Base-by-base conservation (phyloP, 2,113 vertebrate species). In the Pelecanoides urinatrix region DNA sequence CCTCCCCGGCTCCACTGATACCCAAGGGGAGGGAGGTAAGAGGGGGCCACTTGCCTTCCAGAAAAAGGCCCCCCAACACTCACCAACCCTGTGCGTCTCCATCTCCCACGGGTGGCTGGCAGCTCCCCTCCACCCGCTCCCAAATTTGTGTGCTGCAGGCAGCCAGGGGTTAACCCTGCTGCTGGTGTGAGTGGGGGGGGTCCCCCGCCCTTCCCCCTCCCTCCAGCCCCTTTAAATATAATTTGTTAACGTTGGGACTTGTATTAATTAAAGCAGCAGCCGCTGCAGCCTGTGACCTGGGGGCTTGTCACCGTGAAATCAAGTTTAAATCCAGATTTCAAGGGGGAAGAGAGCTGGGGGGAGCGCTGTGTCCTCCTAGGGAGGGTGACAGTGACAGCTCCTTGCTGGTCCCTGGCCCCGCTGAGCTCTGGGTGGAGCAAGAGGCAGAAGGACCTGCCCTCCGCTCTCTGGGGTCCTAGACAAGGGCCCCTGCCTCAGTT, bases 261-360 rank as follows among this genome's bases (percentile, higher is more conserved):
- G 95, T 96, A 88, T 97, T 97, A 97, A 97, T 97, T 97, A 97
- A 97, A 97, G 96, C 95, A 91, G 97, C 96, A 97, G 95, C 96
- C 92, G 91, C 95, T 94, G 94, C 94, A 96, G 97, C 97, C 96
- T 96, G 90, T 97, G 97, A 97, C 97, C 97, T 74, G 97, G 90
- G 97, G 97, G 96, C 96, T 91, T 96, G 96, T 96, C 96, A 96
- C 95, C 94, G 90, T 96, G 97, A 97, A 97, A 97, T 97, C 97
- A 88, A 96, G 93, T 97, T 97, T 97, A 96, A 97, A 96, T 97
- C 96, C 96, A 92, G 92, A 96, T 95, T 97, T 96, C 95, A 93
- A 94, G 88, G 73, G 94, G 86, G 74, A 86, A 90, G 88, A 96
- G 93, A 95, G 89, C 56, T 92, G 93, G 52, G 70, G 40, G 44